Base-by-base conservation (phyloP, 2,113 vertebrate genomes). In the Nipponia nippon region DNA sequence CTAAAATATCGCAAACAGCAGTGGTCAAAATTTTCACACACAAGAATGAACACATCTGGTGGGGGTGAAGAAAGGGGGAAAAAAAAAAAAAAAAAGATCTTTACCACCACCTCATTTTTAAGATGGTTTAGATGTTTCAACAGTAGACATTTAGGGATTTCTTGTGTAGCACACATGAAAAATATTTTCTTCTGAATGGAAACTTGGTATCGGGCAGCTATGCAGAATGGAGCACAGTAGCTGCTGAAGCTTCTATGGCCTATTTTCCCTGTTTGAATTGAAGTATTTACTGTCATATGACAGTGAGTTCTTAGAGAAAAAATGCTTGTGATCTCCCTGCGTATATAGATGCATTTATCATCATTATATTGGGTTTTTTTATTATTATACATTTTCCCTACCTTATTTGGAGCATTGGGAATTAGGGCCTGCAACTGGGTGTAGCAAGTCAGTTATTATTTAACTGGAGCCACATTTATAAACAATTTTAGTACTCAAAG, bases 1-100 rank as follows among this genome's bases (percentile, higher is more conserved):
- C 14, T 40, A 30, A 71, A 96, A 36, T 7, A 63, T 19, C 73
- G 66, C 23, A 34, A 36, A 66, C 5, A 58, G 17, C 59, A 67
- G 38, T 3, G 70, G 55, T 47, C 46, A 71, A 61, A 82, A 38
- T 75, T 75, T n/a, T 87, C 38, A 76, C 71, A 55, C 14, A 36
- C n/a, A 91, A 46, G 9, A 81, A 79, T 44, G 2, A 83, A 69
- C 18, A 53, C 9, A 66, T 40, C 2, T 1, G 2, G 8, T 2
- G 13, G 2, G 11, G 2, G 3, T 2, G 10, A 1, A 1, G 7
- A 38, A 38, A 38, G 5, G 23, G 13, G 11, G 3, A 11, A 21
- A 69, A 42, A 17, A 66, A 16, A 7, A 25, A 17, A 42, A 50
- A 38, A 38, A 30, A 23, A 36, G 1, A 36, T 34, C 29, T 50